A percentile compares a stretch with the other conserved stretches of the same genome.
Conservation (phyloP, 2,113 vertebrate species). For the Heterocephalus glaber region DNA sequence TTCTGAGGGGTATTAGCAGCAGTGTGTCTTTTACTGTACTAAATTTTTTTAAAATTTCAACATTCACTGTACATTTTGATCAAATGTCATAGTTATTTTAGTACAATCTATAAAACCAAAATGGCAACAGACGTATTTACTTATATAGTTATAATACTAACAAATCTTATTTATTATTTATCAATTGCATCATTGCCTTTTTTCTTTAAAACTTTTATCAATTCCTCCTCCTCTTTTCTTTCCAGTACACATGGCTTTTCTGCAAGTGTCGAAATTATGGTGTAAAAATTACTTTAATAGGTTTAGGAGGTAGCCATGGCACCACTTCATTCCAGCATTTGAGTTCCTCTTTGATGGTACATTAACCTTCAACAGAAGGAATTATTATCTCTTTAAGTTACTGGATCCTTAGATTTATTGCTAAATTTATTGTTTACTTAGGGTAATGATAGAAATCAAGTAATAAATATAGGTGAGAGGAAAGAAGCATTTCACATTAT, state of each 20-base stretch:
- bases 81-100: background rate
- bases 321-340: background rate
- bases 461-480: background rate
- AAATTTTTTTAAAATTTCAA: background rate
- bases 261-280: background rate
- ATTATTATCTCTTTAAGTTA: background rate
- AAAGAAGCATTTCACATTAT: constrained; percentile 5
- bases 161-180: background rate
- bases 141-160: background rate
- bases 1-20: background rate
- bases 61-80: background rate
- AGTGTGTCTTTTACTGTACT: background rate
- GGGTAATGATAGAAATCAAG: background rate
- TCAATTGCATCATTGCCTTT: background rate
- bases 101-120: background rate
- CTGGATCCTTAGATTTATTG: background rate
- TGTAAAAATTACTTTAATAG: background rate
- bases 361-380: background rate
- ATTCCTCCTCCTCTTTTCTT: fast-evolving
- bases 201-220: background rate
- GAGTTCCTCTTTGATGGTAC: background rate
- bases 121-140: background rate
- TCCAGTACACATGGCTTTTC: background rate
- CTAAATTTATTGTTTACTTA: constrained; percentile 49
- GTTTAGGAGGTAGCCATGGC: background rate